Evolutionary conservation across 2,113 vertebrate genomes (phyloP).

Genomic region (Syngnathus floridae): DNA sequence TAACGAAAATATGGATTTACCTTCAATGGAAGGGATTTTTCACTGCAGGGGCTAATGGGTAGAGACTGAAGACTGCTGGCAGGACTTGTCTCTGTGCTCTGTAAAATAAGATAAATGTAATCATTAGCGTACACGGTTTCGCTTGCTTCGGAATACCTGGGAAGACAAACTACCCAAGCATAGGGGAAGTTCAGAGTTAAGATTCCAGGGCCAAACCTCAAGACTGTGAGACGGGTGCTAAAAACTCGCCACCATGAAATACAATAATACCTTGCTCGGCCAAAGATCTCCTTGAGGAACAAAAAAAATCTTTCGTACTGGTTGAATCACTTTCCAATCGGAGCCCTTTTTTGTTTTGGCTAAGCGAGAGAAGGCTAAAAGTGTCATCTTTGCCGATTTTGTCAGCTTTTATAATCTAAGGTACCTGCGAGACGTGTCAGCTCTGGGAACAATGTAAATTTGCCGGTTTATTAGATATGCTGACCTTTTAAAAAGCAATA

Average conservation of each 20-base stretch:
- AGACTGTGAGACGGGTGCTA: background rate
- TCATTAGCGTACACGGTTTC: no score
- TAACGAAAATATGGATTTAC: constrained; percentile 61
- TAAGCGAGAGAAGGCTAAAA: background rate
- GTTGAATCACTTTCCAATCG: background rate
- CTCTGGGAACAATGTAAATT: constrained; percentile 43
- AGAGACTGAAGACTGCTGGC: constrained; percentile 89
- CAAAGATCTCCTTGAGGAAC: background rate
- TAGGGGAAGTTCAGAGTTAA: background rate
- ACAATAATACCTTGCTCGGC: background rate
- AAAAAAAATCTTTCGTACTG: background rate
- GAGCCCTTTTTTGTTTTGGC: background rate
- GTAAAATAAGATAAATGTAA: constrained; percentile 43
- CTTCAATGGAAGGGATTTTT: constrained; percentile 85
- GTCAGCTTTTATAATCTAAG: constrained; percentile 10
- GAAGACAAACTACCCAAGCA: background rate
- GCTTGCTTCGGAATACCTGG: no score
- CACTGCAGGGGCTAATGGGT: constrained; percentile 89
- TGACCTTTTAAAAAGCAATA: constrained; percentile 59
- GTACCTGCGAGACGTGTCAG: constrained; percentile 28
- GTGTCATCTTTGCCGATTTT: constrained; percentile 7
- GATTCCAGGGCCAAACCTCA: background rate
- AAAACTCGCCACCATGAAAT: background rate
- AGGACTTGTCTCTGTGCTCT: constrained; percentile 91
- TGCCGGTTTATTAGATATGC: constrained; percentile 54